phyloP scores from a whole-genome alignment of 2,113 vertebrate species.

The Lepus americanus region DNA sequence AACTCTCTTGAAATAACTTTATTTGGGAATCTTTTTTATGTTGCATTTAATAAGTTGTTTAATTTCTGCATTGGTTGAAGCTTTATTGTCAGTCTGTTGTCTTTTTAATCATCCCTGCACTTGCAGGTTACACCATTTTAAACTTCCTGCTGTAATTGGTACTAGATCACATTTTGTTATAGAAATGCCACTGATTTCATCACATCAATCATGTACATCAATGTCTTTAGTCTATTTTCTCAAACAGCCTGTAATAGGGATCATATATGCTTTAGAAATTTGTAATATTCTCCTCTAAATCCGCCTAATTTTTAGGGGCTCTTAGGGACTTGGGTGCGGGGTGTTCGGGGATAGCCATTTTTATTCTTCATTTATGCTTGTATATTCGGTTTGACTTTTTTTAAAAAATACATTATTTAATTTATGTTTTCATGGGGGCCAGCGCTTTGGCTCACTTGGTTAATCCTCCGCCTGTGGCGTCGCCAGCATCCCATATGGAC shows the following conservation, averaged over 20 bases:
- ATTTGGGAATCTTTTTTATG: neutral
- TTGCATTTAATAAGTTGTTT: neutral
- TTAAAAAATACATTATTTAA: neutral
- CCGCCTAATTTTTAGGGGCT: no score
- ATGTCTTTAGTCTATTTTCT: neutral
- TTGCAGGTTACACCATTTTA: neutral
- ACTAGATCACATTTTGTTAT: neutral
- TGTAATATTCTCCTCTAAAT: neutral
- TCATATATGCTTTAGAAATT: neutral
- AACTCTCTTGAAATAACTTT: neutral
- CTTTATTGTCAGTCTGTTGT: neutral
- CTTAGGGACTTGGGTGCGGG: neutral
- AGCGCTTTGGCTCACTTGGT: no score
- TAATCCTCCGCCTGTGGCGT: no score
- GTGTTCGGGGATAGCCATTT: neutral
- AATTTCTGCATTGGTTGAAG: neutral
- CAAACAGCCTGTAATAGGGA: neutral
- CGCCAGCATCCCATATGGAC: no score
- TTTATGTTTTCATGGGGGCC: neutral
- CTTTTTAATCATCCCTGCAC: neutral
- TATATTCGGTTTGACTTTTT: slow-evolving; percentile 21
- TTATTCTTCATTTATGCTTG: neutral
- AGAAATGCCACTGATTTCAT: neutral
- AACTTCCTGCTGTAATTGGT: neutral
- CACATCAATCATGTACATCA: neutral